Evolutionary conservation across 2,113 vertebrate species (phyloP), one percentile per base, ranked within the genome.

Genomic region (Galemys pyrenaicus): DNA sequence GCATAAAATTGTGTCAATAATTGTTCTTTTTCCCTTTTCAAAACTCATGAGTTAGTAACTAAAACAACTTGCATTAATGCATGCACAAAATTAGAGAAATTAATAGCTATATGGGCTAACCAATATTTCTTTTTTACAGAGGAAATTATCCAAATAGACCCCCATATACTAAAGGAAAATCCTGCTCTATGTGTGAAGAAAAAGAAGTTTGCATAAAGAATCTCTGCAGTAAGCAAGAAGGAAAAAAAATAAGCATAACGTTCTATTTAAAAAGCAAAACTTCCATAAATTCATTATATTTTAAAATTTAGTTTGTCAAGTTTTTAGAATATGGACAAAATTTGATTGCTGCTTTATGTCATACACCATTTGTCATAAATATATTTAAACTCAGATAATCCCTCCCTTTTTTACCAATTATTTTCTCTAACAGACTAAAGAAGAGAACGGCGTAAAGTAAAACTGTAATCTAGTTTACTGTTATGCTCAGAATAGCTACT

Each of bases 201-300:
- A 67, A 12, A 32, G 95, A 97, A 7, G 91, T 0, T 20, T 99
- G 99, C 62, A 5, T 19, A 30, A 44, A 96, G 0, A 98, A 93
- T 0, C 96, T 99, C 39, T 99, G 99, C 79, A 6, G 98, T 99
- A 97, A 98, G 98, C 86, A 96, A 93, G 94, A 95, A 19, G 68
- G 7, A 68, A 91, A 74, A 70, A 65, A 54, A 19, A 17, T 16
- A 75, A 1, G 64, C 46, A 11, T 13, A 64, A 44, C 35, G 64
- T 85, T 64, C 22, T 70, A 88, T 70, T 46, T 68, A 41, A n/a
- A 89, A 32, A 74, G 13, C 11, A 78, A 30, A 37, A 0, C 88
- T 92, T 85, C 20, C 41, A 58, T 51, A 79, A 78, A 73, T 74
- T 60, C 22, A 65, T 70, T 62, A n/a, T 17, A 81, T 71, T 83